These are phyloP conservation scores for Pinctada fucata DNA, from an alignment of 2,888 invertebrate genomes.

Conservation along the genomic window DNA sequence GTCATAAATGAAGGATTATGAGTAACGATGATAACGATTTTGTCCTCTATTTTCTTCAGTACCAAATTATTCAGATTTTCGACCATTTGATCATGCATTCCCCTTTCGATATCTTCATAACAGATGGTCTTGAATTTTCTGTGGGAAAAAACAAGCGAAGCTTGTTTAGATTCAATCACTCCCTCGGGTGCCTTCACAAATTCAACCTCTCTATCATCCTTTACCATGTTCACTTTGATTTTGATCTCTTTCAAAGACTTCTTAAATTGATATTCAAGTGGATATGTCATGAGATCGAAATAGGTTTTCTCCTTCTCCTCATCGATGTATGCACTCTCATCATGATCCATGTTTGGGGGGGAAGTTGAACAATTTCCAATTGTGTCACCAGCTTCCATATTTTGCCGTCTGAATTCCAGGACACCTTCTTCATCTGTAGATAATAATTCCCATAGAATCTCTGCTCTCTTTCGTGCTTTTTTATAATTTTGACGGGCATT, in stretches of 20 bases:
- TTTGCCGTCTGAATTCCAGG: too few relatives aligned
- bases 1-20: conserved; percentile 32
- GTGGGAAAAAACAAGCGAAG: conserved; percentile 36
- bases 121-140: conserved; percentile 32
- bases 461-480: conserved; percentile 21
- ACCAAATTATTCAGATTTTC: conserved; percentile 33
- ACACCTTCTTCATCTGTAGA: neutral
- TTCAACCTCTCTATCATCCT: neutral
- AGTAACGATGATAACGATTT: conserved; percentile 31
- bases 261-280: neutral
- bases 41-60: conserved; percentile 5
- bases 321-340: too few relatives aligned
- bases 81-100: conserved; percentile 49
- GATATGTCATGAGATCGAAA: conserved; percentile 20
- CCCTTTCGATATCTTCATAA: conserved; percentile 42
- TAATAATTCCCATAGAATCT: conserved; percentile 30
- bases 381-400: too few relatives aligned
- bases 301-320: neutral
- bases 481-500: neutral
- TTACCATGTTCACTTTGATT: neutral
- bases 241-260: neutral
- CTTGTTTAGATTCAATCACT: conserved; percentile 38
- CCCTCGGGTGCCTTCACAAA: conserved; percentile 44
- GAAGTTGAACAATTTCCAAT: too few relatives aligned
- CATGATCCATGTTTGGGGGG: too few relatives aligned